Evolutionary conservation across 2,113 vertebrate species (phyloP).

Genomic region (Varanus salvator): DNA sequence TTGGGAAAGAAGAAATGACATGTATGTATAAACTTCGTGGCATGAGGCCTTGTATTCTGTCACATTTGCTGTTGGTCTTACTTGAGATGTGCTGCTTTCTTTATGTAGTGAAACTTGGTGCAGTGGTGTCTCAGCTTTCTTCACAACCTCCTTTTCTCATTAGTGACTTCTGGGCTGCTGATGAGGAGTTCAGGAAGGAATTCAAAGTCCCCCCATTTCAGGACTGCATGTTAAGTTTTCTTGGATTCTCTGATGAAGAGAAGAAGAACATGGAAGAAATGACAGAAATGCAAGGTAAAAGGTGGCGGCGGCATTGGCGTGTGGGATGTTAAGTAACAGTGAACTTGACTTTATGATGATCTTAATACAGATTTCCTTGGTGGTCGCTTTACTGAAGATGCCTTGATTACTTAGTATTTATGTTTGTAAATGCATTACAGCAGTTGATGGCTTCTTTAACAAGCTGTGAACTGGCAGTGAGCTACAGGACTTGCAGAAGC

Average conservation of each 20-base stretch:
- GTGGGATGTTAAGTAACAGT: background rate
- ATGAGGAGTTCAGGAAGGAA: conserved; percentile 88
- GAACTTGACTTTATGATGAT: background rate
- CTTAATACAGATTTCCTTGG: background rate
- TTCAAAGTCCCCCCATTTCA: conserved; percentile 98
- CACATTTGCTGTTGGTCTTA: background rate
- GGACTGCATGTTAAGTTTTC: conserved; percentile 93
- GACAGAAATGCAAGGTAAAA: conserved; percentile 93
- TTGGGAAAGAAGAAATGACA: conserved; percentile 91
- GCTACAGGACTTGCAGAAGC: background rate
- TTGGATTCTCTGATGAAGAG: conserved; percentile 96
- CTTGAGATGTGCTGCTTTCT: background rate
- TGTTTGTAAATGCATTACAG: background rate
- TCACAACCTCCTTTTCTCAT: background rate
- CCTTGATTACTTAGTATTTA: background rate
- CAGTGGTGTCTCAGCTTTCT: background rate
- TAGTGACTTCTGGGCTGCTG: conserved; percentile 87
- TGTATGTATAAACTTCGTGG: conserved; percentile 77
- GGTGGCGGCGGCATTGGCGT: too few species aligned
- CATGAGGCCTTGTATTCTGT: background rate
- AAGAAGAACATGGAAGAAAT: conserved; percentile 96
- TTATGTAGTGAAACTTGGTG: background rate
- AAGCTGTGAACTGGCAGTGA: background rate
- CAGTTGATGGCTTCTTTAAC: background rate
- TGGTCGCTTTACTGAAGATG: background rate